A percentile compares a stretch with the other conserved stretches of the same genome.
Evolutionary conservation across 2,888 invertebrate genomes (phyloP).

Genomic region (Lypha dubia): DNA sequence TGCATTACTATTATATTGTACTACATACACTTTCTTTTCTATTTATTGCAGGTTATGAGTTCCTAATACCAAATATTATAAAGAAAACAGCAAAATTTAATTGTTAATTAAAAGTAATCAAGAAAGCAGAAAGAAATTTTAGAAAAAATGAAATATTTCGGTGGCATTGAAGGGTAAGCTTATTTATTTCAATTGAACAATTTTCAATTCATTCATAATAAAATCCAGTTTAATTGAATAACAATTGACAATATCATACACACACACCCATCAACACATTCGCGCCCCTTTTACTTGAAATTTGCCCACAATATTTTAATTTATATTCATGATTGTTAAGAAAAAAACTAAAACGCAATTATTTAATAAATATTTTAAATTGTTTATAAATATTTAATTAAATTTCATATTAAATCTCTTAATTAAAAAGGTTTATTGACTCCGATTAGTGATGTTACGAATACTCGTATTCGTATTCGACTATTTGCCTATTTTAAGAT

Average conservation of each 20-base stretch:
- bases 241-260: neutral
- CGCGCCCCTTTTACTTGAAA: slow-evolving; percentile 14
- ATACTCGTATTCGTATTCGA: no score
- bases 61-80: slow-evolving; percentile 40
- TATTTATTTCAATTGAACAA: slow-evolving; percentile 6
- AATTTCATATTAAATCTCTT: slow-evolving; percentile 38
- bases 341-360: slow-evolving; percentile 3
- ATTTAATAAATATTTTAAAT: slow-evolving; percentile 42
- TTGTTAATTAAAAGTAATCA: slow-evolving; percentile 26
- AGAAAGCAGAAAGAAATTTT: neutral
- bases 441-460: slow-evolving; percentile 4
- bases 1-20: neutral
- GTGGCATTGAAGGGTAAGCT: slow-evolving; percentile 81
- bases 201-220: slow-evolving; percentile 8
- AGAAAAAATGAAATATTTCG: slow-evolving; percentile 78
- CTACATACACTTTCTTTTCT: slow-evolving; percentile 3
- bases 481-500: no score
- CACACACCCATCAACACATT: slow-evolving; percentile 5
- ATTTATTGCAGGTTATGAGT: slow-evolving; percentile 64
- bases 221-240: slow-evolving; percentile 8
- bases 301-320: slow-evolving; percentile 19
- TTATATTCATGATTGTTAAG: neutral
- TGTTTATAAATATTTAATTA: slow-evolving; percentile 36
- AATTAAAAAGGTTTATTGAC: slow-evolving; percentile 45
- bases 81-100: neutral